Percentiles rank a stretch among this genome's conserved stretches.
phyloP scores from a whole-genome alignment of 2,888 invertebrate genomes.

The Dasysyrphus albostriatus region DNA sequence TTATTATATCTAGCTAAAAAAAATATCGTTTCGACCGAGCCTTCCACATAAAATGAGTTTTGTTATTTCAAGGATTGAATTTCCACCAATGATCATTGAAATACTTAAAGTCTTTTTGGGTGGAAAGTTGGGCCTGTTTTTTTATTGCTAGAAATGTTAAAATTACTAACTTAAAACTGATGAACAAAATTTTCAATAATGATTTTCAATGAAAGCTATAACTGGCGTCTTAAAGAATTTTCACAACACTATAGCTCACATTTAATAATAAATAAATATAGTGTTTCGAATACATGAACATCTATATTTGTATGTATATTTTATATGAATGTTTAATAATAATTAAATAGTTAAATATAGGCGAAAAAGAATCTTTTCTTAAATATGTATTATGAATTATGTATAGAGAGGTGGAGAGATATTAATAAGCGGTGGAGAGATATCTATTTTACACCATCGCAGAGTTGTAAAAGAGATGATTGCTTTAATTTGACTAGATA shows the following conservation, averaged over 20 bases:
- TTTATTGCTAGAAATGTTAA: too few relatives aligned
- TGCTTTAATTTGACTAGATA: background rate
- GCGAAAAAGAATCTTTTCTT: background rate
- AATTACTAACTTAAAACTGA: too few relatives aligned
- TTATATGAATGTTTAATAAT: background rate
- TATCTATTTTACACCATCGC: background rate
- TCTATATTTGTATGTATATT: background rate
- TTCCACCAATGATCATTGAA: too few relatives aligned
- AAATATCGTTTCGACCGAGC: too few relatives aligned
- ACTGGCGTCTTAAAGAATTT: too few relatives aligned
- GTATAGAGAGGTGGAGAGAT: slow-evolving; percentile 1
- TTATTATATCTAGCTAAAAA: too few relatives aligned
- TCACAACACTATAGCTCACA: slow-evolving; percentile 16
- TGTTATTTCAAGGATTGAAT: too few relatives aligned
- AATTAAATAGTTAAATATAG: background rate
- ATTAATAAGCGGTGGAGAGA: background rate
- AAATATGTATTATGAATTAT: background rate
- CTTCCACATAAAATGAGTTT: too few relatives aligned
- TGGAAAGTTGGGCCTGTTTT: too few relatives aligned
- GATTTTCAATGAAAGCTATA: too few relatives aligned
- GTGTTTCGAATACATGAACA: slow-evolving; percentile 1
- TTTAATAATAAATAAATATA: slow-evolving; percentile 1
- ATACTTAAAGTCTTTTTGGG: too few relatives aligned
- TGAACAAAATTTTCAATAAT: too few relatives aligned
- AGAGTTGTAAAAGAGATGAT: background rate